Base-by-base conservation (phyloP, 2,888 invertebrate species). In the Campoplex capitator region DNA sequence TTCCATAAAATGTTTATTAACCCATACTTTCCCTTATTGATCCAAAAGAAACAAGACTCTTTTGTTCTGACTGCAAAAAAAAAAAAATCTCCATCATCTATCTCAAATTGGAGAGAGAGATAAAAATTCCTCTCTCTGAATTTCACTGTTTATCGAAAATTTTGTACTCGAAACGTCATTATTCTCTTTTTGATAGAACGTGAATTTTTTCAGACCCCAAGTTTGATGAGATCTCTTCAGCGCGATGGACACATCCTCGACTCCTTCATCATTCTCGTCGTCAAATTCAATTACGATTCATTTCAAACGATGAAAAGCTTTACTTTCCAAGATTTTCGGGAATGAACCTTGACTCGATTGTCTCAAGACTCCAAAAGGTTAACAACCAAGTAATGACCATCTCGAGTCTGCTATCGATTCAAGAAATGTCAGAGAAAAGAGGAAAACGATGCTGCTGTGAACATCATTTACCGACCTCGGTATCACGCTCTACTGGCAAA, bases 301-400 rank as follows among this genome's bases (percentile, higher is more conserved):
- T 70, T 45, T 28, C 48, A 67, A 71, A 76, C 45, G 65, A 87
- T 79, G 83, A 83, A 42, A 70, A 56, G 23, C 58, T 51, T 38
- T 75, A 56, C 28, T 42, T 67, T 42, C 7, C 28, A 56, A 58
- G 67, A 51, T 54, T 71, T 76, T 81, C 74, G 84, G 86, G 38
- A 74, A 86, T 87, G 86, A 84, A 77, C 74, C 68, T 83, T 67
- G 76, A 75, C 42, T 76, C 83, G 70, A 87, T 89, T 74, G 85
- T 88, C 38, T 86, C 88, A 35, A 87, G 90, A 85, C 89, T 91
- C 32, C 83, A 88, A 70, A 83, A 78, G 35, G 74, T 91, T 23
- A 89, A 88, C 68, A 84, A 87, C 67, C 88, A 90, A 32, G 87
- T 91, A 9, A 78, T 54, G 48, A 88, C 74, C 42, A 89, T 91